Evolutionary conservation across 2,888 invertebrate species (phyloP), one percentile per base, ranked within the genome.

Genomic region (Nudaria mundana): DNA sequence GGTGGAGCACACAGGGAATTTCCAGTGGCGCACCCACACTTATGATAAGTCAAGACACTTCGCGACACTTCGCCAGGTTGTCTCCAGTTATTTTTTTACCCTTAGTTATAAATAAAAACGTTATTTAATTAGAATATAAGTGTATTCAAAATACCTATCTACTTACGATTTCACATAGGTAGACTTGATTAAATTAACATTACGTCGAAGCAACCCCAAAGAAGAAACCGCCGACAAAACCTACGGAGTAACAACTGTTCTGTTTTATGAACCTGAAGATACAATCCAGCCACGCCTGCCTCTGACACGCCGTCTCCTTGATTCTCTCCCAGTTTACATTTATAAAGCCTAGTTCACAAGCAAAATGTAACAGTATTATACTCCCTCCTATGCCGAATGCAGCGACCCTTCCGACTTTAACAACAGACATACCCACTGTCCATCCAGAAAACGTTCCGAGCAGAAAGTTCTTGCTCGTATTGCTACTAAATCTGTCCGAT

Each of bases 341-440:
- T 4, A 98, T 93, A 63, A 96, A 96, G 2, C 97, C 98, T 55
- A 94, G 92, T 63, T 97, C 95, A 48, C 94, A 93, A 0, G 97
- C 98, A 30, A 98, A 90, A 89, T 98, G 94, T 20, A 98, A 81
- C 8, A 97, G 83, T 38, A 98, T 92, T 13, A 98, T 92, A 14
- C 97, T 94, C 5, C 97, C 96, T 22, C 98, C 98, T 24, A 98
- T 84, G 0, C 97, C 95, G 41, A 96, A 92, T 0, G 98, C 97
- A 0, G 96, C 95, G 11, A 94, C 89, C 82, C 96, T 97, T 0
- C 98, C 97, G 35, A 98, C 91, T 81, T 94, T 95, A 81, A 94
- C 92, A 15, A 94, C 91, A 10, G 94, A 77, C 52, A 93, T 92
- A 7, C 96, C 96, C 6, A 94, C 92, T 13, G 93, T 69, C 95